phyloP scores from a whole-genome alignment of 2,888 invertebrate genomes.

The Craniophora ligustri region DNA sequence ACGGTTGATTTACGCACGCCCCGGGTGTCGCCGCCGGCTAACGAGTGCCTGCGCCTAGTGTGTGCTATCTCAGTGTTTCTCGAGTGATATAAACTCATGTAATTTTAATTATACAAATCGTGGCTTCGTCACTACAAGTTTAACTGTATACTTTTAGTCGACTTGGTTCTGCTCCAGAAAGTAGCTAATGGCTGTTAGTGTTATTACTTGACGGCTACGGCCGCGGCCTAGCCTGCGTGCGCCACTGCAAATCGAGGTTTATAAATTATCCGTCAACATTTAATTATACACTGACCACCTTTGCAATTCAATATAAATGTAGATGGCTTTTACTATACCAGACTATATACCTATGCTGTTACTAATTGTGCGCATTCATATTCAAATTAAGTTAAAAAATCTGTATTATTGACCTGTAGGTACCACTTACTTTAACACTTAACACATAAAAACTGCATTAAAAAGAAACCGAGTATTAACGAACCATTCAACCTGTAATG shows the following conservation, averaged over 20 bases:
- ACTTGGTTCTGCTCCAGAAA: slow-evolving; percentile 60
- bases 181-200: slow-evolving; percentile 48
- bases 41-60: slow-evolving; percentile 52
- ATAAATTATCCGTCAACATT: slow-evolving; percentile 71
- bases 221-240: slow-evolving; percentile 49
- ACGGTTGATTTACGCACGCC: slow-evolving; percentile 68
- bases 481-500: slow-evolving; percentile 24
- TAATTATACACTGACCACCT: slow-evolving; percentile 66
- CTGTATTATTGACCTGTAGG: no score
- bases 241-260: slow-evolving; percentile 58
- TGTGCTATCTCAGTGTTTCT: slow-evolving; percentile 43
- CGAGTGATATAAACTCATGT: slow-evolving; percentile 33
- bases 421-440: no score
- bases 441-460: not conserved
- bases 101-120: slow-evolving; percentile 44
- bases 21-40: slow-evolving; percentile 62
- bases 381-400: no score
- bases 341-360: no score
- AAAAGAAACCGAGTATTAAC: slow-evolving; percentile 13
- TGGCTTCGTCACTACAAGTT: slow-evolving; percentile 36
- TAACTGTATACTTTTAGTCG: slow-evolving; percentile 42
- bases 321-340: slow-evolving; percentile 62
- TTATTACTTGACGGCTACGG: slow-evolving; percentile 39
- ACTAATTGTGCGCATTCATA: slow-evolving; percentile 45
- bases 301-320: slow-evolving; percentile 61